Evolutionary conservation across 2,888 invertebrate species (phyloP).

Genomic region (Eristalinus sepulchralis): DNA sequence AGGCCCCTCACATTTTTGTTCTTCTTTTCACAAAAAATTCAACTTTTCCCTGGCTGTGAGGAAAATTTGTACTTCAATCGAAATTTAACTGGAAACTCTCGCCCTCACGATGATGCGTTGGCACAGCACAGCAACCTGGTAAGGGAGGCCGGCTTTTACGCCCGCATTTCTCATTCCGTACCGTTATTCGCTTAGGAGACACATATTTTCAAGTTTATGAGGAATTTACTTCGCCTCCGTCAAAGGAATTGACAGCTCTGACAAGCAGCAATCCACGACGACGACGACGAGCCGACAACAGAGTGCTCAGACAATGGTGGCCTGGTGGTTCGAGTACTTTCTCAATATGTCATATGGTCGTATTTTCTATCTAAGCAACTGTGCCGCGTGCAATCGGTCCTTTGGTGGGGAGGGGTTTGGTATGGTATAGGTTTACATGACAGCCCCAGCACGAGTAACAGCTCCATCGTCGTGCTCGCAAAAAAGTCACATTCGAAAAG

Average conservation of each 20-base stretch:
- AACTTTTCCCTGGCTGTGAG: slow-evolving; percentile 22
- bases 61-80: slow-evolving; percentile 46
- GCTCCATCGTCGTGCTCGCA: slow-evolving; percentile 9
- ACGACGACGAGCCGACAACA: not conserved
- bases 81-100: not conserved
- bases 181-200: slow-evolving; percentile 29
- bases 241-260: slow-evolving; percentile 47
- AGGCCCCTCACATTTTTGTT: not conserved
- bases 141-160: not conserved
- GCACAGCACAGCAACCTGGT: not conserved
- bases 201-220: slow-evolving; percentile 46
- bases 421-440: not conserved
- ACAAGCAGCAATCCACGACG: slow-evolving; percentile 5
- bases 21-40: slow-evolving; percentile 4
- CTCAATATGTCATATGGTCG: slow-evolving; percentile 55
- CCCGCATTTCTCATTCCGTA: not conserved
- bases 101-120: not conserved
- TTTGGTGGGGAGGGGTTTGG: not conserved
- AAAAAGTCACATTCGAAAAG: slow-evolving; percentile 25
- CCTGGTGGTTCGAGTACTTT: slow-evolving; percentile 25
- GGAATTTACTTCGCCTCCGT: slow-evolving; percentile 49
- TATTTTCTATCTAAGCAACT: slow-evolving; percentile 24
- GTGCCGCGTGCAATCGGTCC: not conserved
- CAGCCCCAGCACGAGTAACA: slow-evolving; percentile 3
- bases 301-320: slow-evolving; percentile 6